Conservation (phyloP, 2,888 invertebrate genomes). For the Drosophila nr. perissopoda region DNA sequence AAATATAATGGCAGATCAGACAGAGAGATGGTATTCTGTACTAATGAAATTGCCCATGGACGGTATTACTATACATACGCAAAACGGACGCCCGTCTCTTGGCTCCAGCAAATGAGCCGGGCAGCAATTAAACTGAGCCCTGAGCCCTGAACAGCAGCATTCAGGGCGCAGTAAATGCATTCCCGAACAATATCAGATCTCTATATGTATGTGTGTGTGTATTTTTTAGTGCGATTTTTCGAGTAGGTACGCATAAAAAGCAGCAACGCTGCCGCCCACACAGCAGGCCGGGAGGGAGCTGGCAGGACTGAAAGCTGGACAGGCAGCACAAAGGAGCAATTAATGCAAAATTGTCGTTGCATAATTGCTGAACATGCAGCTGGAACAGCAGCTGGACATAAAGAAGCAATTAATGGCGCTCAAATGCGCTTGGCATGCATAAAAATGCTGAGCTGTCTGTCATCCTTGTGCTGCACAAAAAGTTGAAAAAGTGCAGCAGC, state of each 20-base stretch:
- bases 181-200: slow-evolving; percentile 45
- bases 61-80: slow-evolving; percentile 26
- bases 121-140: slow-evolving; percentile 71
- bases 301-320: slow-evolving; percentile 10
- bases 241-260: slow-evolving; percentile 30
- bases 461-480: slow-evolving; percentile 11
- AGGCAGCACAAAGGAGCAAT: slow-evolving; percentile 79
- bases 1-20: slow-evolving; percentile 18
- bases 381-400: slow-evolving; percentile 60
- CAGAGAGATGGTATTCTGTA: slow-evolving; percentile 26
- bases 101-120: slow-evolving; percentile 50
- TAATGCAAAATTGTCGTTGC: slow-evolving; percentile 80
- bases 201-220: background rate
- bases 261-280: slow-evolving; percentile 33
- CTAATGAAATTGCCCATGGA: slow-evolving; percentile 58
- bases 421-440: slow-evolving; percentile 83
- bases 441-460: slow-evolving; percentile 69
- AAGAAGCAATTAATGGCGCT: slow-evolving; percentile 81
- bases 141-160: slow-evolving; percentile 9
- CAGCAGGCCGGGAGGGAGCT: slow-evolving; percentile 30
- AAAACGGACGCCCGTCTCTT: slow-evolving; percentile 21
- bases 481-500: slow-evolving; percentile 46
- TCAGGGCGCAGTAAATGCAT: slow-evolving; percentile 64
- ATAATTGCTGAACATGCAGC: slow-evolving; percentile 82
- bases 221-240: slow-evolving; percentile 35